These are phyloP conservation scores for Sarcophaga caerulescens DNA, from an alignment of 2,888 invertebrate genomes.

Conservation along the genomic window DNA sequence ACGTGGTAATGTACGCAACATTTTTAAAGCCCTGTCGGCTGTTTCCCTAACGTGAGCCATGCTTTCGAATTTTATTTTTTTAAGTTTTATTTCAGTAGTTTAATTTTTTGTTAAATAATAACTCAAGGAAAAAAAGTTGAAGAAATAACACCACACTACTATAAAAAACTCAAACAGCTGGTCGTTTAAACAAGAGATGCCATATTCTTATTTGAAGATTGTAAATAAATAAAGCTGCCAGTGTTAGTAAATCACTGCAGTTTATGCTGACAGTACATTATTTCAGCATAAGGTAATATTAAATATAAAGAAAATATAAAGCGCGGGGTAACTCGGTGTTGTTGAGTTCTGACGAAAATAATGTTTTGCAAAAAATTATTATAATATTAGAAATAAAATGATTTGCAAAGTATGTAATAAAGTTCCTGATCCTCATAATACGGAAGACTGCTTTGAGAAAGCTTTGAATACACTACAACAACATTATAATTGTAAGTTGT, in stretches of 20 bases:
- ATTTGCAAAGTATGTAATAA: slow-evolving; percentile 55
- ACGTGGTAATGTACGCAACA: slow-evolving; percentile 89
- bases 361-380: background rate
- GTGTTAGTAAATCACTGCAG: no score
- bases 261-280: no score
- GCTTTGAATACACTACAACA: slow-evolving; percentile 73
- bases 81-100: slow-evolving; percentile 40
- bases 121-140: background rate
- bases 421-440: background rate
- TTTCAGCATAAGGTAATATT: no score
- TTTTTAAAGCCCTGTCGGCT: slow-evolving; percentile 88
- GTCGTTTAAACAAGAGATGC: background rate
- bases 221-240: no score
- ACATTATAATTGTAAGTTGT: slow-evolving; percentile 75
- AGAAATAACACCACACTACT: background rate
- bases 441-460: slow-evolving; percentile 60
- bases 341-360: background rate
- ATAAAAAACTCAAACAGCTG: slow-evolving; percentile 13
- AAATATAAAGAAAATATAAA: background rate
- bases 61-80: background rate
- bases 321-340: background rate
- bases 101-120: slow-evolving; percentile 36
- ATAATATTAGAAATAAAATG: slow-evolving; percentile 40
- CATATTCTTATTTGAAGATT: background rate
- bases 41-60: slow-evolving; percentile 79